Conservation (phyloP, 2,113 vertebrate genomes). For the Hippotragus niger region DNA sequence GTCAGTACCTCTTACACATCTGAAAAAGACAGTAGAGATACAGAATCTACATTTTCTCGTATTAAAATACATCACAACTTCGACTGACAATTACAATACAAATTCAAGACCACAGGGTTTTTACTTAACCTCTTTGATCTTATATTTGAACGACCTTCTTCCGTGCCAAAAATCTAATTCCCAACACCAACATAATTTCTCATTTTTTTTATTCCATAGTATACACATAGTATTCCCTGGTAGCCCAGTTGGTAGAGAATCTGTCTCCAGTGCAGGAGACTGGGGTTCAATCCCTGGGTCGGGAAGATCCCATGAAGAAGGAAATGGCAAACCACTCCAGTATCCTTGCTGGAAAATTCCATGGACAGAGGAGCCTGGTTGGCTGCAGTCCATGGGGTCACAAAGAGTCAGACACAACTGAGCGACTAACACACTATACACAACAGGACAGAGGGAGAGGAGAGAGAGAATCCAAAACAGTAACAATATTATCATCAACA, state of each 20-base stretch:
- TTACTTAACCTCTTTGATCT: not conserved
- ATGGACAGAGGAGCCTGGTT: not conserved
- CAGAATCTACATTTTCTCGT: not conserved
- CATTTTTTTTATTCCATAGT: not conserved
- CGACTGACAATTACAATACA: not conserved
- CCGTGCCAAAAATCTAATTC: not conserved
- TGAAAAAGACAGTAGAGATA: not conserved
- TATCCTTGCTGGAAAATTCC: not conserved
- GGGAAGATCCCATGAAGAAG: not conserved
- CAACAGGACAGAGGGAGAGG: accelerated
- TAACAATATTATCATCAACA: not conserved
- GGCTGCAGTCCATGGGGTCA: not conserved
- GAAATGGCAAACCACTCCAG: not conserved
- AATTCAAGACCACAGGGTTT: not conserved
- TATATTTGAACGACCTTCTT: not conserved
- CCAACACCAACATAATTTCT: not conserved
- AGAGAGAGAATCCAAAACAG: not conserved
- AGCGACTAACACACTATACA: not conserved
- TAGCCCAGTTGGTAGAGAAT: not conserved
- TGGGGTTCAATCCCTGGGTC: not conserved
- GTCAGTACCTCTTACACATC: not conserved
- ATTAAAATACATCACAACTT: not conserved
- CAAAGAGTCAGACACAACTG: not conserved
- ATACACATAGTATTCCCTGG: not conserved
- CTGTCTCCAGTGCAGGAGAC: not conserved